Evolutionary conservation across 1,140 invertebrate genomes (phyloP).

Genomic region (Phymorhynchus buccinoides): DNA sequence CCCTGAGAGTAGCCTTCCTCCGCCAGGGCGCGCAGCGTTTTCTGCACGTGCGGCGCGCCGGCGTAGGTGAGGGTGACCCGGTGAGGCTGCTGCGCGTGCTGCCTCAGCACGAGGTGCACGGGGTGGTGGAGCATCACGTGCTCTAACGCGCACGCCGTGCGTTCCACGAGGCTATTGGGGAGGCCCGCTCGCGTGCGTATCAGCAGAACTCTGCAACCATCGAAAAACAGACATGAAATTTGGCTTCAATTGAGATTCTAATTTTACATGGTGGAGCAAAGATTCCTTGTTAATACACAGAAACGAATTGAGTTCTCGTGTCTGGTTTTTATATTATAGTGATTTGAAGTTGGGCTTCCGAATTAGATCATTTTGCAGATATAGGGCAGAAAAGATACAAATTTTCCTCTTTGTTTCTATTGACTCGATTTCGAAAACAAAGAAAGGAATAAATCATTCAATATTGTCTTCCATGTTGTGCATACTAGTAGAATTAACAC

Average conservation of each 20-base stretch:
- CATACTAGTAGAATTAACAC: no score
- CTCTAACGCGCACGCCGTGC: constrained; percentile 44
- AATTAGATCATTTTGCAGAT: no score
- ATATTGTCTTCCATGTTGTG: no score
- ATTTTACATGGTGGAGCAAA: no score
- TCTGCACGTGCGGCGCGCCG: constrained; percentile 20
- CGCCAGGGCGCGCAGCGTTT: constrained; percentile 43
- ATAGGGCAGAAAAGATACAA: no score
- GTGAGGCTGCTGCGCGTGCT: constrained; percentile 49
- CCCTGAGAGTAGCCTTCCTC: constrained; percentile 60
- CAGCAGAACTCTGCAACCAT: constrained; percentile 47
- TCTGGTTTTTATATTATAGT: no score
- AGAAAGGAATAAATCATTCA: no score
- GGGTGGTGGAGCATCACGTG: constrained; percentile 41
- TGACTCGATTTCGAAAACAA: no score
- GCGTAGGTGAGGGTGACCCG: constrained; percentile 52
- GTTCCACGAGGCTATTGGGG: constrained; percentile 41
- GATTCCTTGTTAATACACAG: no score
- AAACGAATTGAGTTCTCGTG: no score
- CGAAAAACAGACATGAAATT: neutral
- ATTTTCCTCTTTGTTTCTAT: no score
- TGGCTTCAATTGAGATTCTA: neutral
- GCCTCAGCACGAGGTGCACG: constrained; percentile 53
- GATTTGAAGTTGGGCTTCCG: no score
- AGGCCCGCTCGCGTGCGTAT: constrained; percentile 50